These are phyloP conservation scores for Forficula auricularia DNA, from an alignment of 1,140 invertebrate species.

Conservation along the genomic window DNA sequence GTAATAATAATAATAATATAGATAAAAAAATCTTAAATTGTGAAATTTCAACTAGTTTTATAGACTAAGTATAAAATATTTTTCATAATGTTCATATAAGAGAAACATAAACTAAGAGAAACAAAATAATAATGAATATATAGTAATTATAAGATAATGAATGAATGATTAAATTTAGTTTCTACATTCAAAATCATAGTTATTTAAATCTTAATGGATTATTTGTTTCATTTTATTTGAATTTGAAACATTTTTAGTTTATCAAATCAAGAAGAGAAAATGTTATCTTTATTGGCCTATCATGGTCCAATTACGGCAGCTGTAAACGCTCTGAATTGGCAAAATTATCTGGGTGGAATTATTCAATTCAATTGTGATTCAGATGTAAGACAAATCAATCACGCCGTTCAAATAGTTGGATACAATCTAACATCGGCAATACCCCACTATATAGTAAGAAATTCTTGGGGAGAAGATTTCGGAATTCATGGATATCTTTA, in stretches of 20 bases:
- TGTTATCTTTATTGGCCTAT: slow-evolving; percentile 40
- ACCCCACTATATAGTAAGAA: slow-evolving; percentile 70
- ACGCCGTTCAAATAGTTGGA: slow-evolving; percentile 71
- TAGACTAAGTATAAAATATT: no score
- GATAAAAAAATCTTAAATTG: no score
- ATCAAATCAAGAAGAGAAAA: slow-evolving; percentile 41
- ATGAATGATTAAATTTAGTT: no score
- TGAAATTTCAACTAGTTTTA: no score
- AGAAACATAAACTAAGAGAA: no score
- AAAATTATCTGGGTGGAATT: slow-evolving; percentile 71
- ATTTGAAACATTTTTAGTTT: slow-evolving; percentile 30
- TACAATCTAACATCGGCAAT: slow-evolving; percentile 54
- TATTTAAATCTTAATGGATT: neutral
- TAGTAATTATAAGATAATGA: no score
- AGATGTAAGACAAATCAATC: slow-evolving; percentile 45
- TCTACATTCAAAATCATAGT: no score
- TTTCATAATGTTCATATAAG: no score
- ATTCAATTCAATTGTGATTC: slow-evolving; percentile 65
- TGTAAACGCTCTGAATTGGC: slow-evolving; percentile 72
- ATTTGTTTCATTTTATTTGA: slow-evolving; percentile 1
- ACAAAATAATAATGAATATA: no score
- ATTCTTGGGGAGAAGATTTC: slow-evolving; percentile 67
- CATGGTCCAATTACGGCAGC: slow-evolving; percentile 62
- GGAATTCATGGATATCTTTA: slow-evolving; percentile 62
- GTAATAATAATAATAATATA: no score